Evolutionary conservation across 2,888 invertebrate species (phyloP).

Genomic region (Ophion obscuratus): DNA sequence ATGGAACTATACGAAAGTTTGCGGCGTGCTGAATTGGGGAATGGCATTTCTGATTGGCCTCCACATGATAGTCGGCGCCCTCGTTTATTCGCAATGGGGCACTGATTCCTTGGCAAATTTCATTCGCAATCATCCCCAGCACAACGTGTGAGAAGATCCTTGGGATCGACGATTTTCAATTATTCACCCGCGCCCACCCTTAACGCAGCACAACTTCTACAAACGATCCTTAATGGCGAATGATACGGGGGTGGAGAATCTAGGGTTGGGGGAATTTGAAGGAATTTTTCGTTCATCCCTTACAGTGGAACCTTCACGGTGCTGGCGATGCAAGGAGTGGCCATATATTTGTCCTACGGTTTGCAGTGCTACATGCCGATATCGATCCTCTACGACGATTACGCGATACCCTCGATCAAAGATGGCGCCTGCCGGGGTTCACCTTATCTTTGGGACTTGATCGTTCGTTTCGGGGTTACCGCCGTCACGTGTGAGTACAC

Average conservation of each 20-base stretch:
- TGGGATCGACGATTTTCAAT: neutral
- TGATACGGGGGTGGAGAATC: too few species aligned
- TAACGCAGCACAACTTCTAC: too few species aligned
- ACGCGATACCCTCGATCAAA: constrained; percentile 68
- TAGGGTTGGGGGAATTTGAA: too few species aligned
- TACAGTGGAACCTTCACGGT: constrained; percentile 67
- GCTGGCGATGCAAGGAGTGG: constrained; percentile 71
- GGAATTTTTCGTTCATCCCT: neutral
- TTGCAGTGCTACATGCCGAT: constrained; percentile 77
- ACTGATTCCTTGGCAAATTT: constrained; percentile 71
- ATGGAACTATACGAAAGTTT: constrained; percentile 70
- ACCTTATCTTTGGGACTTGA: constrained; percentile 70
- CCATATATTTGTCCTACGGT: constrained; percentile 75
- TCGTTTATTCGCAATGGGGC: constrained; percentile 75
- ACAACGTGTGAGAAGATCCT: constrained; percentile 67
- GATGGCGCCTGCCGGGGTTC: constrained; percentile 65
- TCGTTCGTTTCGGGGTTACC: constrained; percentile 72
- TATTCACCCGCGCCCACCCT: neutral
- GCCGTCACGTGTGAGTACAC: constrained; percentile 70
- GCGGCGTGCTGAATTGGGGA: constrained; percentile 74
- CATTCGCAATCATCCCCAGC: constrained; percentile 71
- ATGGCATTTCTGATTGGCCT: constrained; percentile 70
- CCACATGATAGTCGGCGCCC: constrained; percentile 70
- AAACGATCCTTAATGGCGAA: too few species aligned
- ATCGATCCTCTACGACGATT: constrained; percentile 68